Base-by-base conservation (phyloP, 2,797 vertebrate species). In the Streptopelia turtur region DNA sequence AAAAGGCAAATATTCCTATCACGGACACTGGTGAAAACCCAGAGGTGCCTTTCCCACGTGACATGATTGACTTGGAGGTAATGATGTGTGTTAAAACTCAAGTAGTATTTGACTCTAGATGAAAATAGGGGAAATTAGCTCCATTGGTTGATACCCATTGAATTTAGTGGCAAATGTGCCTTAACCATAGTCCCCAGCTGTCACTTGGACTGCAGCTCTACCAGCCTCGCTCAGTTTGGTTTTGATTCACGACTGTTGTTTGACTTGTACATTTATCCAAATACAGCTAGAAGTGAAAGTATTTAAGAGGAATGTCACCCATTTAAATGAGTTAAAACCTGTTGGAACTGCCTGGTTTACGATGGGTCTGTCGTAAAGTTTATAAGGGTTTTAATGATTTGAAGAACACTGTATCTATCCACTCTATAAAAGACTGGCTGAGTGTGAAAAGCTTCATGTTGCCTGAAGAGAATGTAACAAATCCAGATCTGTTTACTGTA, bases 11-110 rank as follows among this genome's bases (percentile, higher is more conserved):
- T 92, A 99, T 99, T 87, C 98, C 98, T 2, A 98, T 99, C 45
- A 93, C 99, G 60, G 99, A 99, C 97, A 99, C 99, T 0, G 99
- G 99, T 2, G 99, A 99, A 96, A 99, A 99, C 97, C 99, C 99
- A 1, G 99, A 99, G 97, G 99, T 99, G 60, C 99, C 99, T 39
- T 99, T 99, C 83, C 99, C 99, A 7, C 98, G 99, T 86, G 99
- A 99, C 97, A 99, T 99, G 99, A 99, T 99, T 65, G 99, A 99
- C 94, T 94, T 99, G 91, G 99, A 99, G 99, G 99, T 99, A 98
- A 98, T 53, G 39, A 94, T 5, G 63, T 28, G 45, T 80, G 33
- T 39, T 49, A 47, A 75, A 37, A 37, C 31, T 79, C 21, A 7
- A 17, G 20, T 18, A 25, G 8, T 22, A 3, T 72, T 76, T 95